These are phyloP conservation scores for Aphelinus atriplicis DNA, from an alignment of 1,140 invertebrate species.

Conservation along the genomic window DNA sequence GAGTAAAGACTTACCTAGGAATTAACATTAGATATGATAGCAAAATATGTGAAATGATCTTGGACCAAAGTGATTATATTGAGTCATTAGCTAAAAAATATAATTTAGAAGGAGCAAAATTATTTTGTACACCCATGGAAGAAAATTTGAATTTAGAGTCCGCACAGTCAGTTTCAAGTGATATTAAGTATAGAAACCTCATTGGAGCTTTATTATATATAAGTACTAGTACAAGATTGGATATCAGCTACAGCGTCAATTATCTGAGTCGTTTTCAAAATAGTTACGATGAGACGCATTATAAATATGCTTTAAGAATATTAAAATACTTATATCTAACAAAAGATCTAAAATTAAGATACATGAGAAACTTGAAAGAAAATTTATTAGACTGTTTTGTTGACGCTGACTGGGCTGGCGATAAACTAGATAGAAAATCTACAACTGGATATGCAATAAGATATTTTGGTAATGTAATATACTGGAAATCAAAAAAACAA, in stretches of 20 bases:
- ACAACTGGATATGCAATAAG: conserved; percentile 51
- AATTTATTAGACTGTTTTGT: conserved; percentile 39
- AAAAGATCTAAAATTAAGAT: conserved; percentile 34
- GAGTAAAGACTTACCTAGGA: conserved; percentile 5
- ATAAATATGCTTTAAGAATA: conserved; percentile 28
- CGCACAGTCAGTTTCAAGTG: not conserved
- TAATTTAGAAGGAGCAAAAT: conserved; percentile 24
- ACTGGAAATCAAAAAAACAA: conserved; percentile 42
- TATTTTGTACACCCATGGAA: conserved; percentile 2
- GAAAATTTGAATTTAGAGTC: conserved; percentile 11
- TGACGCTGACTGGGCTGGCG: conserved; percentile 55
- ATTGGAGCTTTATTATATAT: conserved; percentile 30
- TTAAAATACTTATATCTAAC: conserved; percentile 35
- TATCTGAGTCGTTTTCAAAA: conserved; percentile 30
- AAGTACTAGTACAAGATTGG: conserved; percentile 9
- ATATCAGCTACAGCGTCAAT: conserved; percentile 29
- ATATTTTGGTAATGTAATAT: conserved; percentile 34
- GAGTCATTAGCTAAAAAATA: conserved; percentile 29
- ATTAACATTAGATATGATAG: conserved; percentile 12
- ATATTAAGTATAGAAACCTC: conserved; percentile 23
- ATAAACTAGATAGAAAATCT: conserved; percentile 50
- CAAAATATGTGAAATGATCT: not conserved
- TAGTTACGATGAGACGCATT: conserved; percentile 18
- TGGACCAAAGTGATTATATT: conserved; percentile 31
- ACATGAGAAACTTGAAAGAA: conserved; percentile 3